Conservation (phyloP, 2,888 invertebrate species). For the Nomada ruficornis region DNA sequence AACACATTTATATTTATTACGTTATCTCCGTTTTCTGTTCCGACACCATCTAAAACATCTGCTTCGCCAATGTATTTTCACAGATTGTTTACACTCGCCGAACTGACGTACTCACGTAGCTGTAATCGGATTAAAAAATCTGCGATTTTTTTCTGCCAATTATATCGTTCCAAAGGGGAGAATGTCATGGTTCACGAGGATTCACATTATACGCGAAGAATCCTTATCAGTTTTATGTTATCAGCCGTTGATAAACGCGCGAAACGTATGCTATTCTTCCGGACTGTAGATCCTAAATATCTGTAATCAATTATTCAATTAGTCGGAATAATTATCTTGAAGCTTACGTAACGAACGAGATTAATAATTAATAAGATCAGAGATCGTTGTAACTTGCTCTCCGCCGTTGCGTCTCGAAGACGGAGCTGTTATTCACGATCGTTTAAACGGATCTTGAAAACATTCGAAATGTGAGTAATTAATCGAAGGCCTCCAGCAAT, state of each 20-base stretch:
- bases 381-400: conserved; percentile 53
- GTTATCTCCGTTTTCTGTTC: conserved; percentile 42
- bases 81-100: conserved; percentile 25
- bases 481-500: neutral
- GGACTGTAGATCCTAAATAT: conserved; percentile 61
- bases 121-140: conserved; percentile 5
- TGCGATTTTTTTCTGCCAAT: conserved; percentile 8
- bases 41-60: conserved; percentile 49
- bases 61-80: conserved; percentile 30
- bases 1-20: conserved; percentile 49
- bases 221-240: conserved; percentile 57
- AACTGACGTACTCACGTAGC: neutral
- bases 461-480: neutral
- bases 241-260: conserved; percentile 46
- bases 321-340: conserved; percentile 59
- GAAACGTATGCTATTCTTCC: conserved; percentile 61
- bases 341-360: conserved; percentile 57
- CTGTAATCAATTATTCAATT: conserved; percentile 69
- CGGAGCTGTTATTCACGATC: neutral
- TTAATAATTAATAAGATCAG: conserved; percentile 66
- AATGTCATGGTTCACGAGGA: conserved; percentile 48
- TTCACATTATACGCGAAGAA: conserved; percentile 44
- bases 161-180: conserved; percentile 28
- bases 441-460: neutral
- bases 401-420: neutral